Evolutionary conservation across 2,797 vertebrate genomes (phyloP), one percentile per base, ranked within the genome.

Genomic region (Acanthurus tractus): DNA sequence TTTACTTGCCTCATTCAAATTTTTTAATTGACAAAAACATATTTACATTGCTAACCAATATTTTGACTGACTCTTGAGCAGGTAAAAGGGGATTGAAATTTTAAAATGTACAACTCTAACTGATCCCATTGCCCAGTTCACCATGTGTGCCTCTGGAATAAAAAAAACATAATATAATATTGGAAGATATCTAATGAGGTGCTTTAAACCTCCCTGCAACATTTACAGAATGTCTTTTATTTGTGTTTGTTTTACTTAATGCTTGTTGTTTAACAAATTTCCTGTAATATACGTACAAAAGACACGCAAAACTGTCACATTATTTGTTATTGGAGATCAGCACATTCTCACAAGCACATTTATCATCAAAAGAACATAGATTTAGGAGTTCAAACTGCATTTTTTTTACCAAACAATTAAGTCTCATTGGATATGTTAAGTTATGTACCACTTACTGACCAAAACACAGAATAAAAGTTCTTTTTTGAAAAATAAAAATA

Each of bases 381-480:
- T 86, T 75, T 70, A 85, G 56, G 91, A 86, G 85, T 78, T 89
- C 17, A 78, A 89, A 89, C 57, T 61, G 80, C 69, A 62, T 83
- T 84, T 81, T 58, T 81, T 58, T 85, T 78, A 84, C 65, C 59
- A 86, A 88, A 82, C 80, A 83, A 83, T 63, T 79, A 84, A 90
- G 83, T 90, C 78, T 88, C 82, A 86, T 72, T 84, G 82, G 84
- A 84, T 92, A 85, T 93, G 70, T 91, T 85, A 87, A 82, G 79
- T 85, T 89, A 90, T 92, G 83, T 89, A 92, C 79, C 82, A 92
- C 78, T 87, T 88, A 78, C 68, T 92, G 92, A 93, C 79, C 82
- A 89, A 92, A 93, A 92, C 79, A 91, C 88, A 88, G 56, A 92
- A 94, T 94, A 94, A 92, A 90, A 93, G 85, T 89, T 89, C 64